Evolutionary conservation across 2,797 vertebrate genomes (phyloP).

Genomic region (Acropternis orthonyx): DNA sequence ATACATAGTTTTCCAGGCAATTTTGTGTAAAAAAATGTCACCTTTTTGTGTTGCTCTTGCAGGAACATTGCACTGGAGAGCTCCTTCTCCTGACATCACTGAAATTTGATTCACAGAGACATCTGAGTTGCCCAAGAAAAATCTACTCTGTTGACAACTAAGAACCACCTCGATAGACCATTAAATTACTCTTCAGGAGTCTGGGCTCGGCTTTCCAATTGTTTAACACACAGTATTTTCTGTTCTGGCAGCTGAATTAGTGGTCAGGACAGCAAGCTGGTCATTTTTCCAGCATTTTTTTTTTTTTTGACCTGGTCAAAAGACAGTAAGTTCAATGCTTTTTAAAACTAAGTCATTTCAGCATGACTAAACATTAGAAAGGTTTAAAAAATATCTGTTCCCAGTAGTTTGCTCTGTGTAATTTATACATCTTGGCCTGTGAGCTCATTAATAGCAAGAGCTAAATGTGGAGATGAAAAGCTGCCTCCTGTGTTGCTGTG

Average conservation of each 20-base stretch:
- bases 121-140: neutral
- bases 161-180: neutral
- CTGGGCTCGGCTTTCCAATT: constrained; percentile 6
- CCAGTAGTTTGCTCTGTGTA: neutral
- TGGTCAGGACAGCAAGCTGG: neutral
- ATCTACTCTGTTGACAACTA: neutral
- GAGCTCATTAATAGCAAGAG: neutral
- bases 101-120: neutral
- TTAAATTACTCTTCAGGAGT: neutral
- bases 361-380: neutral
- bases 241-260: constrained; percentile 32
- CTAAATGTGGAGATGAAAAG: neutral
- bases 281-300: neutral
- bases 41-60: neutral
- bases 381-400: neutral
- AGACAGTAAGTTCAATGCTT: neutral
- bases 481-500: neutral
- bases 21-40: neutral
- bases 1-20: neutral
- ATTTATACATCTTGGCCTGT: neutral
- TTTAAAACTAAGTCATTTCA: constrained; percentile 1
- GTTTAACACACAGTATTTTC: constrained; percentile 13
- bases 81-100: neutral
- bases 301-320: neutral
- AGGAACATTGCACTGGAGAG: neutral